A percentile compares a stretch with the other conserved stretches of the same genome.
These are phyloP conservation scores for Lepus americanus DNA, from an alignment of 2,113 vertebrate species.

Conservation along the genomic window DNA sequence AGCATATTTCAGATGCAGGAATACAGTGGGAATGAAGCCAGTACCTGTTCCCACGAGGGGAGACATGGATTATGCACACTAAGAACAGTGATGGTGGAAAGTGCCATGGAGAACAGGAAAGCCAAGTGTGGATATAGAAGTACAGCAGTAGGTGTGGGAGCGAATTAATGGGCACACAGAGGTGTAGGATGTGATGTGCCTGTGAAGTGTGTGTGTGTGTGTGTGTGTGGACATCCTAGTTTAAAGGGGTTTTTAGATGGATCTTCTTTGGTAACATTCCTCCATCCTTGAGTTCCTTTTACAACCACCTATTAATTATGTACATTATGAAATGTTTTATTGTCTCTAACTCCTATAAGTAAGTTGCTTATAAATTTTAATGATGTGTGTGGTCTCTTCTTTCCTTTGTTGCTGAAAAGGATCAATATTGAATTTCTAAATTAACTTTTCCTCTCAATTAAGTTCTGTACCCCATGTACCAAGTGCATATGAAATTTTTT, in stretches of 20 bases:
- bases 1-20: background rate
- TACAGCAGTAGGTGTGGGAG: too few species aligned
- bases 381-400: background rate
- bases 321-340: background rate
- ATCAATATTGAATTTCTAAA: conserved; percentile 40
- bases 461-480: background rate
- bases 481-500: background rate
- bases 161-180: background rate
- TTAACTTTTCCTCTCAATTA: background rate
- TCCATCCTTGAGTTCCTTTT: background rate
- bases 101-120: background rate
- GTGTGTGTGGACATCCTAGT: background rate
- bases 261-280: background rate
- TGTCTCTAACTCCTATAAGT: background rate
- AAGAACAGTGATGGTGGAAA: background rate
- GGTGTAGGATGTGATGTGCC: too few species aligned
- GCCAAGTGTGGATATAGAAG: background rate
- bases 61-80: background rate
- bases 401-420: conserved; percentile 6
- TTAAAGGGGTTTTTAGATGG: background rate
- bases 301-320: background rate
- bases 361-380: conserved; percentile 49
- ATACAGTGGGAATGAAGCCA: background rate
- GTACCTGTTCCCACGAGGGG: background rate
- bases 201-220: background rate